Evolutionary conservation across 2,888 invertebrate genomes (phyloP).

Genomic region (Pogonocherus hispidulus): DNA sequence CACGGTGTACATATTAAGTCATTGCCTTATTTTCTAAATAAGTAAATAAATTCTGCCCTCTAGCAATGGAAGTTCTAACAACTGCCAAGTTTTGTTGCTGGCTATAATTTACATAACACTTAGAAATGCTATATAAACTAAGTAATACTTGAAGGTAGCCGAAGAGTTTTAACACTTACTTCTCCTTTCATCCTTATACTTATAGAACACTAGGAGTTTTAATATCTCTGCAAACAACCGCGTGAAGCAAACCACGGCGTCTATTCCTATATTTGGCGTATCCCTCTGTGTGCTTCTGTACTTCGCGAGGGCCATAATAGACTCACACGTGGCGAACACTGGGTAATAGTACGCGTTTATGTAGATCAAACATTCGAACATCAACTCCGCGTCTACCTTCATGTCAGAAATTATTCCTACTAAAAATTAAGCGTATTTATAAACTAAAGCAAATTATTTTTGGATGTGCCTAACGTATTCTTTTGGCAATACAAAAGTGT

Average conservation of each 20-base stretch:
- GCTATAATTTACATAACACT: too few relatives aligned
- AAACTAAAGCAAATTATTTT: conserved; percentile 10
- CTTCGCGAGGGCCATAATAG: conserved; percentile 54
- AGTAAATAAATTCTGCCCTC: too few relatives aligned
- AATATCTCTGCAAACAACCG: conserved; percentile 49
- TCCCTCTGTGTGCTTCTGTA: conserved; percentile 45
- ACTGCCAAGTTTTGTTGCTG: too few relatives aligned
- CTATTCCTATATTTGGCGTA: conserved; percentile 51
- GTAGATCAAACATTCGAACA: conserved; percentile 59
- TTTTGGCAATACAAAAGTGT: neutral
- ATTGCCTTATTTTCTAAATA: too few relatives aligned
- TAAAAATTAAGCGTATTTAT: neutral
- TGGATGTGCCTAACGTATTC: neutral
- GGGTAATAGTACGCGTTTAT: conserved; percentile 56
- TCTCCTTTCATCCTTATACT: conserved; percentile 48
- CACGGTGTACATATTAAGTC: too few relatives aligned
- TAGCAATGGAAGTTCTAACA: too few relatives aligned
- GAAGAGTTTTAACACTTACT: conserved; percentile 45
- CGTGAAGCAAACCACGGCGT: conserved; percentile 49
- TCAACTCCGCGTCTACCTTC: conserved; percentile 54
- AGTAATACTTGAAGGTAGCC: too few relatives aligned
- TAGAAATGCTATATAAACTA: too few relatives aligned
- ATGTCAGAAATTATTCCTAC: neutral
- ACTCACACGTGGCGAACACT: conserved; percentile 54
- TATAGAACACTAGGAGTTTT: conserved; percentile 51